Evolutionary conservation across 2,888 invertebrate species (phyloP).

Genomic region (Aricia artaxerxes): DNA sequence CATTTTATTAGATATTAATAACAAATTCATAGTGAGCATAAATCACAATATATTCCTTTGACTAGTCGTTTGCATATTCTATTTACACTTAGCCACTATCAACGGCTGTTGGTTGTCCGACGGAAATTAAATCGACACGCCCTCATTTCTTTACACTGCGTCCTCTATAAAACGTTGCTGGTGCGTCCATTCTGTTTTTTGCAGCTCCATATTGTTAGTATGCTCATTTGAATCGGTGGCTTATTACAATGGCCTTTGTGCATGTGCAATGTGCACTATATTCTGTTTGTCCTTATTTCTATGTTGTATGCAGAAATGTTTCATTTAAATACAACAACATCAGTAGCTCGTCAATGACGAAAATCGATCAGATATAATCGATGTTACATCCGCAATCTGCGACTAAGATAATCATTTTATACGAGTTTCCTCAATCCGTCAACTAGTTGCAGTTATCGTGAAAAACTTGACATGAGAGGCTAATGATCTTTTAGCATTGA

Average conservation of each 20-base stretch:
- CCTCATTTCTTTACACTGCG: slow-evolving; percentile 48
- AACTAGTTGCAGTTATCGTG: background rate
- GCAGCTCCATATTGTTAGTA: slow-evolving; percentile 33
- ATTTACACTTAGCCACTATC: slow-evolving; percentile 39
- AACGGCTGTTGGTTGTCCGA: slow-evolving; percentile 45
- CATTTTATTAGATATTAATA: too few relatives aligned
- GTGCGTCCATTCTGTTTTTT: slow-evolving; percentile 38
- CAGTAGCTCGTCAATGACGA: background rate
- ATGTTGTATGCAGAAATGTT: background rate
- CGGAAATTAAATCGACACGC: slow-evolving; percentile 64
- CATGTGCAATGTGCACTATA: slow-evolving; percentile 17
- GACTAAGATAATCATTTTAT: background rate
- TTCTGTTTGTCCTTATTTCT: slow-evolving; percentile 8
- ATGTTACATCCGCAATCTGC: slow-evolving; percentile 16
- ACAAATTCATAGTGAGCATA: too few relatives aligned
- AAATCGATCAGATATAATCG: background rate
- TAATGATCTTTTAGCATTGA: background rate
- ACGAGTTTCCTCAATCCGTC: background rate
- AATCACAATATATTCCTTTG: background rate
- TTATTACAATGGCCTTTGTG: slow-evolving; percentile 29
- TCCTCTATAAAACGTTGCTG: slow-evolving; percentile 41
- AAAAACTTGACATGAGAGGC: background rate
- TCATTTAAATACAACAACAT: background rate
- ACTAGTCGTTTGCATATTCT: slow-evolving; percentile 13
- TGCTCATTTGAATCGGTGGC: slow-evolving; percentile 32